Percentiles rank a stretch among this genome's conserved stretches.
Conservation (phyloP, 2,888 invertebrate species). For the Drosophila vallismaia region DNA sequence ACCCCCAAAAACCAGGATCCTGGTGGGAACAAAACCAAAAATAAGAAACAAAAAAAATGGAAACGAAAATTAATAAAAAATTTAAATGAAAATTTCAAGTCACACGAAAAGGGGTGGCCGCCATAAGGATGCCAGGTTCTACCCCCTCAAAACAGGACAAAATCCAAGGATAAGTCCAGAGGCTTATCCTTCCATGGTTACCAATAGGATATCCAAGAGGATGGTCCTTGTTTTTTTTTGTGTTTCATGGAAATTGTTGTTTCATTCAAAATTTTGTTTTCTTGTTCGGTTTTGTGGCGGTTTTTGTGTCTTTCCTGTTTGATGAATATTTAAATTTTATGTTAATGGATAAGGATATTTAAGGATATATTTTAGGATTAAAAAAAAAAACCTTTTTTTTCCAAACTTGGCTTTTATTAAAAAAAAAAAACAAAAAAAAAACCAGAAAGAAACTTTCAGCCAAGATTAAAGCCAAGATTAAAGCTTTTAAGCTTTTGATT, state of each 20-base stretch:
- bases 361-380: no score
- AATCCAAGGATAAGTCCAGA: not conserved
- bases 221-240: slow-evolving; percentile 29
- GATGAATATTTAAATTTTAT: slow-evolving; percentile 47
- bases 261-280: slow-evolving; percentile 39
- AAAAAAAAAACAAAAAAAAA: no score
- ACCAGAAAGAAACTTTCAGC: not conserved
- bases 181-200: not conserved
- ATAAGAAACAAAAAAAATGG: slow-evolving; percentile 19
- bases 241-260: slow-evolving; percentile 44
- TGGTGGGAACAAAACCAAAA: slow-evolving; percentile 20
- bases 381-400: no score
- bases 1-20: slow-evolving; percentile 15
- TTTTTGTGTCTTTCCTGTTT: not conserved
- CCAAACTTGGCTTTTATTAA: no score
- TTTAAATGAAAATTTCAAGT: no score
- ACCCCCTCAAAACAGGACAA: not conserved
- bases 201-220: not conserved
- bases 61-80: slow-evolving; percentile 10
- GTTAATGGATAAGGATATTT: no score
- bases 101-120: no score
- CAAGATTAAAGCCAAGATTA: slow-evolving; percentile 6
- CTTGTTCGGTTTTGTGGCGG: slow-evolving; percentile 10
- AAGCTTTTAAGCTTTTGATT: slow-evolving; percentile 12
- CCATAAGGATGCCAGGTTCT: slow-evolving; percentile 37